phyloP scores from a whole-genome alignment of 2,888 invertebrate genomes.

The Apoderus coryli region DNA sequence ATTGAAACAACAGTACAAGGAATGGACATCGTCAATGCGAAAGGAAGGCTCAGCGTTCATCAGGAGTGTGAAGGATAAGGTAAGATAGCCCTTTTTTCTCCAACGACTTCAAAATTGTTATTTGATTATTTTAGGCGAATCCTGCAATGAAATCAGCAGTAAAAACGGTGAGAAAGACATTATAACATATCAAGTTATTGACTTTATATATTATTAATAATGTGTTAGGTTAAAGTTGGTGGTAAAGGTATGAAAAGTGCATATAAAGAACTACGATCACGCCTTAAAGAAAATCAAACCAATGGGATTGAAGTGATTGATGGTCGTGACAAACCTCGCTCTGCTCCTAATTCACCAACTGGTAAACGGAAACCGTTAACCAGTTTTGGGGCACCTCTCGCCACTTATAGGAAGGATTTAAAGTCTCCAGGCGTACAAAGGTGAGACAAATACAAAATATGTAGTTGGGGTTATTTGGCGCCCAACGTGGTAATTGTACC shows the following conservation, averaged over 20 bases:
- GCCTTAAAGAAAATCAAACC: constrained; percentile 35
- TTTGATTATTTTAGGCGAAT: constrained; percentile 61
- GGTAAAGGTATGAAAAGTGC: constrained; percentile 65
- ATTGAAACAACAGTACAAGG: constrained; percentile 57
- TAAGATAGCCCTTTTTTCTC: no score
- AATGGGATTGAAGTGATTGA: constrained; percentile 27
- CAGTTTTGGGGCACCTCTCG: constrained; percentile 28
- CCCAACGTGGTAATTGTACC: no score
- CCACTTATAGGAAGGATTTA: constrained; percentile 31
- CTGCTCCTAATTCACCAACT: constrained; percentile 54
- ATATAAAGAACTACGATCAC: constrained; percentile 60
- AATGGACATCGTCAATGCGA: constrained; percentile 66
- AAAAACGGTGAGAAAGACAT: constrained; percentile 88
- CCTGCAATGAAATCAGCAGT: constrained; percentile 88
- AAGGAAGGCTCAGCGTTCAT: constrained; percentile 73
- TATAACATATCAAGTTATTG: not conserved
- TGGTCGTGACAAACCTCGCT: constrained; percentile 35
- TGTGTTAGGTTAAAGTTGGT: constrained; percentile 51
- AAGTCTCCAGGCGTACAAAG: no score
- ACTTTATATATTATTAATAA: not conserved
- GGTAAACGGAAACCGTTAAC: constrained; percentile 33
- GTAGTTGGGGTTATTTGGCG: no score
- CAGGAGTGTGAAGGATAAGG: constrained; percentile 80
- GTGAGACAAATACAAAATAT: no score
- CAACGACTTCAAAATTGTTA: constrained; percentile 3